A percentile compares a stretch with the other conserved stretches of the same genome.
These are phyloP conservation scores for Volucella inflata DNA, from an alignment of 2,888 invertebrate genomes.

Conservation along the genomic window DNA sequence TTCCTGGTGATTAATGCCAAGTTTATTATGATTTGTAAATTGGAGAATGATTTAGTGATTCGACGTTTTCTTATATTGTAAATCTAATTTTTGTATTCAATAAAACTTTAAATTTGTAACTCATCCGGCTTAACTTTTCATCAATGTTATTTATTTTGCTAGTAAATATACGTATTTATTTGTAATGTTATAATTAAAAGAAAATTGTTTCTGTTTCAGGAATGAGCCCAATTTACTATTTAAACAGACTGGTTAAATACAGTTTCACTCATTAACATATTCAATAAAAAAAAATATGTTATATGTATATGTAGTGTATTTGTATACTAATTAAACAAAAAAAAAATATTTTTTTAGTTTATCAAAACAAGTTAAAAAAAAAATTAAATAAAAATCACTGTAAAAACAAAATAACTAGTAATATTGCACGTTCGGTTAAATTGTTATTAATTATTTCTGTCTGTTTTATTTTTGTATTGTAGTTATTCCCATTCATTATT, in stretches of 20 bases:
- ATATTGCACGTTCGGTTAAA: slow-evolving; percentile 84
- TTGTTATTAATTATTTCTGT: slow-evolving; percentile 75
- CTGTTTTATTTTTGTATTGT: slow-evolving; percentile 65
- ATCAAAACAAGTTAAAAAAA: slow-evolving; percentile 66
- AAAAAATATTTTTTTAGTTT: slow-evolving; percentile 48
- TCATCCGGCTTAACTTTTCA: slow-evolving; percentile 35
- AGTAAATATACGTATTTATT: slow-evolving; percentile 63
- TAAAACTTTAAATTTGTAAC: slow-evolving; percentile 44
- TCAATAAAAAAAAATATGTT: slow-evolving; percentile 53
- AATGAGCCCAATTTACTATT: slow-evolving; percentile 71
- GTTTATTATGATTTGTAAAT: slow-evolving; percentile 37
- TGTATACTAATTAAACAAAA: slow-evolving; percentile 57
- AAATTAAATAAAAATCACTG: slow-evolving; percentile 76
- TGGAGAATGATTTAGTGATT: slow-evolving; percentile 8
- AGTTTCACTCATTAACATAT: slow-evolving; percentile 59
- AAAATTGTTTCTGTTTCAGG: slow-evolving; percentile 58
- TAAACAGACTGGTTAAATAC: slow-evolving; percentile 68
- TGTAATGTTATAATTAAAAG: slow-evolving; percentile 44
- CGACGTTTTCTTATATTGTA: slow-evolving; percentile 22
- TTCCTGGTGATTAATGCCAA: slow-evolving; percentile 51
- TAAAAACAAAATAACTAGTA: slow-evolving; percentile 83
- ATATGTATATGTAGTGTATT: slow-evolving; percentile 49
- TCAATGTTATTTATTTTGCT: slow-evolving; percentile 77
- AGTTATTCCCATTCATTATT: slow-evolving; percentile 66
- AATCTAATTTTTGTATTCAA: slow-evolving; percentile 33